These are phyloP conservation scores for Phylloscopus whistleri DNA, from an alignment of 2,113 vertebrate species.

Conservation along the genomic window DNA sequence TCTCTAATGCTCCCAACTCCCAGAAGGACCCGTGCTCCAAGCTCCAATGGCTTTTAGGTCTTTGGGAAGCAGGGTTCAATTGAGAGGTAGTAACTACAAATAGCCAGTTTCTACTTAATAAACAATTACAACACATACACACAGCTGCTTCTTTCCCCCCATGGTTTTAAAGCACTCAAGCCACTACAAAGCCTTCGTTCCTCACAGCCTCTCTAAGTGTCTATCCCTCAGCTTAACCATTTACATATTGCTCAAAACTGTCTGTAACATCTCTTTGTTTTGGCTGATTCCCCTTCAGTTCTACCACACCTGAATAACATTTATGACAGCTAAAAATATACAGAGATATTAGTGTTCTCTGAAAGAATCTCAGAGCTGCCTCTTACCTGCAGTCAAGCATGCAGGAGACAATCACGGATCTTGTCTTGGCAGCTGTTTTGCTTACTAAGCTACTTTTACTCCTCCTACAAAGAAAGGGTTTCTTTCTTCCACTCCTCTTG, in stretches of 20 bases:
- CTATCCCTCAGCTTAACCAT: neutral
- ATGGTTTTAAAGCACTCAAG: neutral
- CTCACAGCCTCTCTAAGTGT: neutral
- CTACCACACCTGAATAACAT: neutral
- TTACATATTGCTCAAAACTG: neutral
- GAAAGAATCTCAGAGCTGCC: neutral
- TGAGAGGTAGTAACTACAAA: neutral
- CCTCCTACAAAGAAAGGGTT: neutral
- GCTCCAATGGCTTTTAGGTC: neutral
- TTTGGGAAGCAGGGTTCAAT: neutral
- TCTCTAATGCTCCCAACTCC: neutral
- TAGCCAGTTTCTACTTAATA: neutral
- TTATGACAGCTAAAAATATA: neutral
- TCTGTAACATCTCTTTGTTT: neutral
- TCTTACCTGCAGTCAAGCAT: neutral
- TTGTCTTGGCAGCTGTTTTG: neutral
- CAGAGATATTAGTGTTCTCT: neutral
- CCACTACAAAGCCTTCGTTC: neutral
- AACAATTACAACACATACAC: neutral
- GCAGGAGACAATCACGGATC: accelerated
- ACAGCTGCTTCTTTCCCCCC: neutral
- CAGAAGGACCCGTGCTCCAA: neutral
- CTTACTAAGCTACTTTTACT: slow-evolving; percentile 6
- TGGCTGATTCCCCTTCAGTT: neutral
- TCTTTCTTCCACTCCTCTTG: neutral